Conservation (phyloP, 2,113 vertebrate species). For the Heterochromis multidens region DNA sequence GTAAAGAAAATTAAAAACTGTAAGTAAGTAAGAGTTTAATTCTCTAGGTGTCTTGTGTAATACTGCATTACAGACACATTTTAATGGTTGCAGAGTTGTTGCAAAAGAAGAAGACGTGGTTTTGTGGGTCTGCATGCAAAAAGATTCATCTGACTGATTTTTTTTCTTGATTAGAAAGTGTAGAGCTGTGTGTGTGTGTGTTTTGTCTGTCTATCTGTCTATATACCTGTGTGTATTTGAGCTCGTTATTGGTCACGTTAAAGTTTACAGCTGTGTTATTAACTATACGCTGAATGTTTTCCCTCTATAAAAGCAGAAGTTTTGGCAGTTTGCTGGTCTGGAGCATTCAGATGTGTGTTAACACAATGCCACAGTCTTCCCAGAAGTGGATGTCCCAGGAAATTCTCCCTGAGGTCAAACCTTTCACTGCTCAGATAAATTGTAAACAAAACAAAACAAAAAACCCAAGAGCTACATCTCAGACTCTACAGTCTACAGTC, state of each 20-base stretch:
- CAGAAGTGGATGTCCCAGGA: background rate
- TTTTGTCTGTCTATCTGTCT: no score
- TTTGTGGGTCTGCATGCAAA: background rate
- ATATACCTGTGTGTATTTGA: no score
- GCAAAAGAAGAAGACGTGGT: background rate
- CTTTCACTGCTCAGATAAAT: background rate
- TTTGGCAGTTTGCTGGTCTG: no score
- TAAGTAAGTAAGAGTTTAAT: background rate
- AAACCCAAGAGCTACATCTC: background rate
- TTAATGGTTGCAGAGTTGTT: background rate
- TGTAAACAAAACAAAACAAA: background rate
- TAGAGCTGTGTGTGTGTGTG: background rate
- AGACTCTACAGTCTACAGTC: no score
- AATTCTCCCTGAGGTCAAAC: background rate
- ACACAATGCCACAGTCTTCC: background rate
- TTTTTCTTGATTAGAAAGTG: background rate
- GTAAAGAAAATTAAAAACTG: accelerated
- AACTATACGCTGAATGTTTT: background rate
- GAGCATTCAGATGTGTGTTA: no score
- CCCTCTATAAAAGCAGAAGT: no score
- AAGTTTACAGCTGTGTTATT: background rate
- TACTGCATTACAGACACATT: background rate
- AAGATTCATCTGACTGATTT: background rate
- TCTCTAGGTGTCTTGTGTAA: background rate
- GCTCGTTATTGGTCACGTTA: no score